Evolutionary conservation across 2,888 invertebrate species (phyloP).

Genomic region (Mesorhabditis spiculigera): DNA sequence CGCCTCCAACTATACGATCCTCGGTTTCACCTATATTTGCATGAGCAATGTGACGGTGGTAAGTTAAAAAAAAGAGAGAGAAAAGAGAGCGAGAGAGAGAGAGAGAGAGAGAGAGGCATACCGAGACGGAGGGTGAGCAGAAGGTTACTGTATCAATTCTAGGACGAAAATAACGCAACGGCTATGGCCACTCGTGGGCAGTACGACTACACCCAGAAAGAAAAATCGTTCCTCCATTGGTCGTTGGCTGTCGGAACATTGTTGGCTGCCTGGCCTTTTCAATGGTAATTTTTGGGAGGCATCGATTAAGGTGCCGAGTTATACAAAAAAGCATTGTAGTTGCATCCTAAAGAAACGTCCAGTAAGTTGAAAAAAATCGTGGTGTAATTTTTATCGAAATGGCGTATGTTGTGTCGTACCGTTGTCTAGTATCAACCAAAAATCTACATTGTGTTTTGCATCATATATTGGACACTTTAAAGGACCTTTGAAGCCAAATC

Average conservation of each 20-base stretch:
- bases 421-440: too few relatives aligned
- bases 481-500: too few relatives aligned
- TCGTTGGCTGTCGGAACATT: conserved; percentile 45
- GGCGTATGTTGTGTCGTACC: too few relatives aligned
- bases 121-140: background rate
- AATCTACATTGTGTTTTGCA: too few relatives aligned
- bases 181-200: conserved; percentile 12
- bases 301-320: too few relatives aligned
- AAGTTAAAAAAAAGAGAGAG: background rate
- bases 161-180: conserved; percentile 8
- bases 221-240: conserved; percentile 42
- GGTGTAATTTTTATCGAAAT: too few relatives aligned
- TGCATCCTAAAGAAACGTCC: background rate
- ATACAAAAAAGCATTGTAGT: background rate
- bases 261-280: conserved; percentile 44
- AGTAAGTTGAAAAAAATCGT: too few relatives aligned
- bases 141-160: background rate
- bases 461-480: too few relatives aligned
- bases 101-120: background rate
- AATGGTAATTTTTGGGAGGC: conserved; percentile 18
- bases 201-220: conserved; percentile 25
- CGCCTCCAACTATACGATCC: conserved; percentile 49
- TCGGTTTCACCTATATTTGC: conserved; percentile 52
- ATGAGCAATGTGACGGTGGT: conserved; percentile 28
- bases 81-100: background rate